Conservation (phyloP, 2,113 vertebrate species). For the Malaclemys terrapin region DNA sequence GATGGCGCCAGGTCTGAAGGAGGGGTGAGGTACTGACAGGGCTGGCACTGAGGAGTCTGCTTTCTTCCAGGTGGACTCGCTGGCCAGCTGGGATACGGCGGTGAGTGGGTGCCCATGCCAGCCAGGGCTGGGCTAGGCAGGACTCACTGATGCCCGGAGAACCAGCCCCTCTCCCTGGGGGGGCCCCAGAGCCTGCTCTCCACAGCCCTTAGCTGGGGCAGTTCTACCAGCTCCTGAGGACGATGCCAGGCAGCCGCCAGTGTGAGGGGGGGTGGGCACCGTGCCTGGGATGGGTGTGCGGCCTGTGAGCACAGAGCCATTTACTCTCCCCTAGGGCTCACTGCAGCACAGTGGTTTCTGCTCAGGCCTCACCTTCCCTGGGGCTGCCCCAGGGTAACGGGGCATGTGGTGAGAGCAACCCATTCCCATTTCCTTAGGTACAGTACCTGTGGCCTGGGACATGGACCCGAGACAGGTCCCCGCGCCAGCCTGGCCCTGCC, state of each 20-base stretch:
- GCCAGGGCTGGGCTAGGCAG: neutral
- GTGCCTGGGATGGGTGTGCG: too few relatives aligned
- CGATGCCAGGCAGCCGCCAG: too few relatives aligned
- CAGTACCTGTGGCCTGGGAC: too few relatives aligned
- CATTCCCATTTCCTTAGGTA: neutral
- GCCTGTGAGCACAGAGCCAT: too few relatives aligned
- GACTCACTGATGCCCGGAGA: neutral
- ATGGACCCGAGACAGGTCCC: too few relatives aligned
- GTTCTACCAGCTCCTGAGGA: neutral
- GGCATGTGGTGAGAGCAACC: neutral
- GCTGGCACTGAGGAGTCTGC: neutral
- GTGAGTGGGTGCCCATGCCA: slow-evolving; percentile 61
- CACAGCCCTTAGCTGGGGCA: neutral
- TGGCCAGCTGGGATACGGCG: slow-evolving; percentile 75
- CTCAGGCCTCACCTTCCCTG: too few relatives aligned
- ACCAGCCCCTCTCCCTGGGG: neutral
- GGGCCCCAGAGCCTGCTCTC: neutral
- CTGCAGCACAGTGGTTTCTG: too few relatives aligned
- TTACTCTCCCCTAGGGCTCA: neutral
- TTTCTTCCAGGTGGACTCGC: slow-evolving; percentile 71
- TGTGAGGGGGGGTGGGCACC: too few relatives aligned
- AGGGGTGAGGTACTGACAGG: rapidly evolving
- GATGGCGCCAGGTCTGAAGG: rapidly evolving
- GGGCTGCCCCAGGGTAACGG: neutral
- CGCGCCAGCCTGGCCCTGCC: neutral